Evolutionary conservation across 2,888 invertebrate species (phyloP), one percentile per base, ranked within the genome.

Genomic region (Dasypogon diadema): DNA sequence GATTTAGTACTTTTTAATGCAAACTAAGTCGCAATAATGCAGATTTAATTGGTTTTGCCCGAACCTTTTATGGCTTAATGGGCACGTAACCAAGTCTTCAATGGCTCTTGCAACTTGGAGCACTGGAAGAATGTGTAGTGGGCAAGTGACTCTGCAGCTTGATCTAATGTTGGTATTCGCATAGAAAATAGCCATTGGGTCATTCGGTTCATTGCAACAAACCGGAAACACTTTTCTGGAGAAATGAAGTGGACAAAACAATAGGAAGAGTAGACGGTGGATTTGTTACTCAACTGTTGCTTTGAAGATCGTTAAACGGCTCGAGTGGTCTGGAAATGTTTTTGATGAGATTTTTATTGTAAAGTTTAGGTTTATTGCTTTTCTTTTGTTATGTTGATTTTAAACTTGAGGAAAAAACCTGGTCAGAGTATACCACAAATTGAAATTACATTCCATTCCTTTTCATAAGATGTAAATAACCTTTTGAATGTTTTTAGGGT

Each of bases 151-250:
- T n/a, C n/a, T n/a, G n/a, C 8, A 1, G 42, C 42, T 42, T 12
- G 34, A 48, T 51, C 18, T 21, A 21, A 51, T 51, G 51, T 51
- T 51, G 51, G 51, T 18, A 16, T 51, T 51, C 14, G 51, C 51
- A 16, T 51, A 51, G 51, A 51, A 18, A 51, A 51, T 51, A 37
- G 22, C 42, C 10, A 46, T 6, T 48, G 48, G 14, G 42, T 22
- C 24, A n/a, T 24, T 24, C 22, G 65, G 14, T 16, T 22, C 42
- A 21, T 65, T 65, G 65, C 65, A 65, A 48, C 65, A 65, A 58
- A 65, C 65, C 65, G 65, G 65, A 65, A 65, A 65, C 65, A 65
- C 46, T 65, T 48, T 63, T 46, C 3, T 22, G 48, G 8, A 22
- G 48, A 46, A 46, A 48, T 65, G 16, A 24, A 48, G 18, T 65